Evolutionary conservation across 2,888 invertebrate genomes (phyloP).

Genomic region (Latheticus oryzae): DNA sequence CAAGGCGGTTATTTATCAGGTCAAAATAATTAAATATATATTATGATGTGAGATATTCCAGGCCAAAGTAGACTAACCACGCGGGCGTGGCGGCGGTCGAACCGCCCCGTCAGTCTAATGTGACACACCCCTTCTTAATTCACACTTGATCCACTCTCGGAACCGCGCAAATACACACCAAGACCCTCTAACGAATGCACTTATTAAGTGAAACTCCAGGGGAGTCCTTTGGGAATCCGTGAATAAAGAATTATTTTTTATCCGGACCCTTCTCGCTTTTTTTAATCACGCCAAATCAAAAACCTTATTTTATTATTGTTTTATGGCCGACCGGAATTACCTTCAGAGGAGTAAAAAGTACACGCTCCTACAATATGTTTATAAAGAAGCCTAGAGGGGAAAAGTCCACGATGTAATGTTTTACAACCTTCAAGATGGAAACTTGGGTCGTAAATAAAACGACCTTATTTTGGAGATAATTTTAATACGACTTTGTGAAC

Average conservation of each 20-base stretch:
- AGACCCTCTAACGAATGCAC: conserved; percentile 57
- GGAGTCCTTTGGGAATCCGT: conserved; percentile 56
- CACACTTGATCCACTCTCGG: conserved; percentile 60
- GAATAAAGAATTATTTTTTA: conserved; percentile 64
- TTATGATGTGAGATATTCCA: conserved; percentile 46
- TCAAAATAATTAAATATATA: conserved; percentile 53
- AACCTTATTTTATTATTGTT: conserved; percentile 62
- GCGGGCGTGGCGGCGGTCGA: conserved; percentile 56
- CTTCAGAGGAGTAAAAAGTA: conserved; percentile 43
- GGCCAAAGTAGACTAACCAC: conserved; percentile 49
- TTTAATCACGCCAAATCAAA: conserved; percentile 66
- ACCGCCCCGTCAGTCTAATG: conserved; percentile 57
- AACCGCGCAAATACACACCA: conserved; percentile 54
- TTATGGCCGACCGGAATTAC: conserved; percentile 58
- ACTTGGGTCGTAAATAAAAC: conserved; percentile 54
- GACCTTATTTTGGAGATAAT: conserved; percentile 50
- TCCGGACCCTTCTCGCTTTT: conserved; percentile 59
- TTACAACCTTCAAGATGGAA: conserved; percentile 47
- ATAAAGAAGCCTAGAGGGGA: conserved; percentile 36
- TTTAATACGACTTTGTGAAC: conserved; percentile 43
- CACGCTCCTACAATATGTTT: conserved; percentile 38
- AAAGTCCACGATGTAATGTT: conserved; percentile 49
- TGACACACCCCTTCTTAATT: conserved; percentile 63
- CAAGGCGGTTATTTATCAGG: conserved; percentile 46
- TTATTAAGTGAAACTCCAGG: conserved; percentile 61